Evolutionary conservation across 2,888 invertebrate species (phyloP).

Genomic region (Tachina grossa): DNA sequence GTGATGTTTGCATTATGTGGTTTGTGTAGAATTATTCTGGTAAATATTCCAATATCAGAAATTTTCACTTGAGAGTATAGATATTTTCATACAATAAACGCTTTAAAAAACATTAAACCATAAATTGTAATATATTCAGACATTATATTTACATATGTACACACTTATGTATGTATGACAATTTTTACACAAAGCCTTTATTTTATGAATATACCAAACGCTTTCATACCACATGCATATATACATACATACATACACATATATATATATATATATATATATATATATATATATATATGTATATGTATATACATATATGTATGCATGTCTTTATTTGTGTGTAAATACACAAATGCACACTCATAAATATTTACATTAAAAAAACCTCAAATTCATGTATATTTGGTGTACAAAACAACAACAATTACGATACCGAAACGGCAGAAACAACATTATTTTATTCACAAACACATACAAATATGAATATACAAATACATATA

Average conservation of each 20-base stretch:
- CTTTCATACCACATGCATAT: constrained; percentile 4
- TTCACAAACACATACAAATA: neutral
- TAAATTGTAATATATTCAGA: constrained; percentile 65
- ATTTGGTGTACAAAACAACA: constrained; percentile 46
- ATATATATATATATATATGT: too few species aligned
- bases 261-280: too few species aligned
- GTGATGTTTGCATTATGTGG: neutral
- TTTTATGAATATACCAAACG: constrained; percentile 47
- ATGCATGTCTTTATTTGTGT: too few species aligned
- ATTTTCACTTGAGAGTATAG: constrained; percentile 38
- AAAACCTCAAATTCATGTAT: constrained; percentile 52
- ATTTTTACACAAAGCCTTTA: constrained; percentile 49
- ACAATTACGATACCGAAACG: constrained; percentile 31
- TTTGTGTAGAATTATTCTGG: neutral
- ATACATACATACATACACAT: too few species aligned
- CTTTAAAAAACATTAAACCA: constrained; percentile 62
- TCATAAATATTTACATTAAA: neutral
- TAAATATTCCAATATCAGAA: constrained; percentile 32
- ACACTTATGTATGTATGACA: constrained; percentile 1
- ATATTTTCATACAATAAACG: constrained; percentile 59
- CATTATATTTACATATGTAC: constrained; percentile 43
- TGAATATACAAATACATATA: neutral
- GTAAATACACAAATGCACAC: neutral
- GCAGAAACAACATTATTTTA: constrained; percentile 37
- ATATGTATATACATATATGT: too few species aligned